Base-by-base conservation (phyloP, 2,797 vertebrate species). In the Todus mexicanus region DNA sequence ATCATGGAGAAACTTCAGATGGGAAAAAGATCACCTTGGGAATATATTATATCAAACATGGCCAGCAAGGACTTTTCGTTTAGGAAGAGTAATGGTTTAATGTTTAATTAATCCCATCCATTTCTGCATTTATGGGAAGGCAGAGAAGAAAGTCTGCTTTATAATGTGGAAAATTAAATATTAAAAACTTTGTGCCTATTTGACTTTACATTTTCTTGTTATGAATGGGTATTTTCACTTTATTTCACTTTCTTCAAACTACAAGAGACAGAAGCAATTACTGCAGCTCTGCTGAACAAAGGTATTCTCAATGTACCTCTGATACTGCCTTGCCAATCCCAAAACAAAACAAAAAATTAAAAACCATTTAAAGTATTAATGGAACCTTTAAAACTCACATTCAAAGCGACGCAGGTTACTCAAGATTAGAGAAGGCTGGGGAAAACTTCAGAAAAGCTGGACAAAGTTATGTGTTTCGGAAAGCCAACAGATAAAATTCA, bases 101-200 rank as follows among this genome's bases (percentile, higher is more conserved):
- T 98, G 97, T 98, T 98, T 98, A 98, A 98, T 98, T 97, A 98
- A 98, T 98, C 96, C 97, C 96, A 96, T 95, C 97, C 95, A 97
- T 97, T 97, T 97, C 96, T 96, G 95, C 96, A 94, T 98, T 98
- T 97, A 97, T 97, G 96, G 97, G 96, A 97, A 97, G 90, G 84
- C 45, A 43, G 94, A 97, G 93, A 96, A 94, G 72, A 94, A 83
- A 97, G 91, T 96, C 97, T 97, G 97, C 96, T 97, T 98, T 97
- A 97, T 97, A 98, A 98, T 97, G 97, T 97, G 96, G 97, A 97
- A 98, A 97, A 98, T 98, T 97, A 98, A 98, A 98, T 98, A 98
- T 98, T 98, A 97, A 98, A 98, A 97, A 93, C 96, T 96, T 96
- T 94, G 96, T 97, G 97, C 97, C 97, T 96, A 96, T 93, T 96